phyloP scores from a whole-genome alignment of 2,113 vertebrate genomes.

The Microtus montanus region DNA sequence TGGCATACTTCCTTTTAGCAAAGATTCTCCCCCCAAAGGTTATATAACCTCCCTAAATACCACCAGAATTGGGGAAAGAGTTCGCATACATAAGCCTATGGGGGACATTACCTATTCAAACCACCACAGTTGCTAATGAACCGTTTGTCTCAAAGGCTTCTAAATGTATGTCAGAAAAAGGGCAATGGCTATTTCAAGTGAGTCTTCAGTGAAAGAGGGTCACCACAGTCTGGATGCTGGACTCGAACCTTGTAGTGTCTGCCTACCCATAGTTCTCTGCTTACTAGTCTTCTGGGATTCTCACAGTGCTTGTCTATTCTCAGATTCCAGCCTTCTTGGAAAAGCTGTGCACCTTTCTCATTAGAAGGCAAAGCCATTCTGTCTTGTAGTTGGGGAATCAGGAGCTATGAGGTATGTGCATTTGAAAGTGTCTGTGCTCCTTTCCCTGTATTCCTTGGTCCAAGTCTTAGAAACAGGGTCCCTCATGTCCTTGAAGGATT shows the following conservation, averaged over 20 bases:
- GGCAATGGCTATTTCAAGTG: background rate
- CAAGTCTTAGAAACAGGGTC: background rate
- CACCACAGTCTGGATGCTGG: too few relatives aligned
- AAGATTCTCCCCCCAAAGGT: background rate
- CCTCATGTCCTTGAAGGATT: background rate
- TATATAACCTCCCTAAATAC: background rate
- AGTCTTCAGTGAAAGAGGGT: background rate
- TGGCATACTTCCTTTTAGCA: background rate
- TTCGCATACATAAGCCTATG: background rate
- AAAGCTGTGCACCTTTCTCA: background rate
- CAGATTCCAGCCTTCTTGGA: background rate
- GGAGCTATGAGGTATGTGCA: background rate
- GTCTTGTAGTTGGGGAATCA: background rate
- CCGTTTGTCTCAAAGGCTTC: constrained; percentile 4
- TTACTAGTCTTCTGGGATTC: background rate
- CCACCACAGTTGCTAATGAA: background rate
- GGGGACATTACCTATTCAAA: background rate
- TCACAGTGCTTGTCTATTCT: too few relatives aligned
- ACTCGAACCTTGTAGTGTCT: background rate
- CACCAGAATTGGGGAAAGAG: background rate
- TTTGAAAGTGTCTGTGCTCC: background rate
- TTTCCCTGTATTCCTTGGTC: background rate
- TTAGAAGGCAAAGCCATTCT: background rate
- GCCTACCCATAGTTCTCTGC: background rate
- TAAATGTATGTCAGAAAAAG: constrained; percentile 33